Base-by-base conservation (phyloP, 2,113 vertebrate species). In the Galemys pyrenaicus region DNA sequence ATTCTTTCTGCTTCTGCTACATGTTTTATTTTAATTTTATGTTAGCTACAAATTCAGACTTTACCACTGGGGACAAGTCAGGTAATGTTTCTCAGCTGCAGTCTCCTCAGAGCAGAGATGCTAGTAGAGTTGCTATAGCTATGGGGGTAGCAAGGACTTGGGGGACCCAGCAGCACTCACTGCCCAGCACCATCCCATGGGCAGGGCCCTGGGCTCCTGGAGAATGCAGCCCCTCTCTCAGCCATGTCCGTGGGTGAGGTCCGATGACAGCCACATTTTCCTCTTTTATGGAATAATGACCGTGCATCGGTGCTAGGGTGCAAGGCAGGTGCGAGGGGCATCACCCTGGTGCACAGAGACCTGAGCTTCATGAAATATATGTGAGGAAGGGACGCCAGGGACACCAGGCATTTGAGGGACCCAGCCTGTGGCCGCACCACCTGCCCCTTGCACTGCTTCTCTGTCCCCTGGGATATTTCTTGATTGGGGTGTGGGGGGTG, bases 311-410 rank as follows among this genome's bases (percentile, higher is more conserved):
- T 51, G 17, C 39, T 20, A 19, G 30, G 44, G 74, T 24, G 6
- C 6, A 30, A 32, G 67, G 32, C 37, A 30, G 32, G 62, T n/a
- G 41, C 26, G 10, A 0, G 37, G 28, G 73, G 2, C 15, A 3
- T 91, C 54, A 20, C 5, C 1, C 28, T 30, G 39, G 6, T 0
- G 22, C 44, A 20, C 24, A 46, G 44, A 39, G 44, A 56, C 73
- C 2, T 24, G 32, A 32, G 30, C 30, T 60, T 4, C 19, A 60
- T 8, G 1, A 24, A 44, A 51, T 54, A 62, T 54, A 2, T 0
- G 4, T 19, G 9, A 7, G 30, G 37, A 44, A 78, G 39, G 1
- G 68, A 19, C 7, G 2, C 0, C 5, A 9, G 49, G 26, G 6
- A 1, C 4, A 2, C 9, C 10, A 51, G 49, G 56, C 12, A 3